Evolutionary conservation across 2,113 vertebrate species (phyloP).

Genomic region (Gasterosteus aculeatus): DNA sequence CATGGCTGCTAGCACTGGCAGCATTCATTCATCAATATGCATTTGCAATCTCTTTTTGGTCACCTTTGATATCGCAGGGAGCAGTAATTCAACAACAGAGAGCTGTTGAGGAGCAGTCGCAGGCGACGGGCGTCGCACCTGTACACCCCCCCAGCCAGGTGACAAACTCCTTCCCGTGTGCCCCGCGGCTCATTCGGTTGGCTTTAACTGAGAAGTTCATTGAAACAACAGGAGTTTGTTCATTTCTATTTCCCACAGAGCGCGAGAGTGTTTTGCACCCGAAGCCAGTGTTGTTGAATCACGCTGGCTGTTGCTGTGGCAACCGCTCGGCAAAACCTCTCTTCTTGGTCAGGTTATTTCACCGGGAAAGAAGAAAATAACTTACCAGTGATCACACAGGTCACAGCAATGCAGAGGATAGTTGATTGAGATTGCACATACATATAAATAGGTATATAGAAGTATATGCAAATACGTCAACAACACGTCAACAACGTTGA

Average conservation of each 20-base stretch:
- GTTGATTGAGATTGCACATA: not conserved
- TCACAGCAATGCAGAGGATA: not conserved
- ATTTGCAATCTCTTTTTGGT: not conserved
- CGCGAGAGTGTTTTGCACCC: not conserved
- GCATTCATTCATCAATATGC: not conserved
- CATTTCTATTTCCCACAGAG: not conserved
- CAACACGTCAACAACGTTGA: too few relatives aligned
- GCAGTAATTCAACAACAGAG: not conserved
- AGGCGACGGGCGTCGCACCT: not conserved
- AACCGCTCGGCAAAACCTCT: not conserved
- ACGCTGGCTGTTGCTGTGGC: not conserved
- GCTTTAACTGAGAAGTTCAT: not conserved
- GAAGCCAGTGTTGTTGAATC: not conserved
- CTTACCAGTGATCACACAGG: not conserved
- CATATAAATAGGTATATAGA: not conserved
- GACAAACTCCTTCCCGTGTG: too few relatives aligned
- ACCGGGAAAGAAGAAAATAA: too few relatives aligned
- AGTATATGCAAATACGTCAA: too few relatives aligned
- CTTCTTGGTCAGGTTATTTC: too few relatives aligned
- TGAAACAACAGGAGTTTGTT: not conserved
- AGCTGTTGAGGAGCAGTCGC: not conserved
- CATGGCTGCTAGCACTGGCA: not conserved
- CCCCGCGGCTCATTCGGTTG: not conserved
- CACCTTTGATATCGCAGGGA: not conserved
- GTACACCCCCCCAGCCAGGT: not conserved